Conservation (phyloP, 2,113 vertebrate species). For the Grus americana region DNA sequence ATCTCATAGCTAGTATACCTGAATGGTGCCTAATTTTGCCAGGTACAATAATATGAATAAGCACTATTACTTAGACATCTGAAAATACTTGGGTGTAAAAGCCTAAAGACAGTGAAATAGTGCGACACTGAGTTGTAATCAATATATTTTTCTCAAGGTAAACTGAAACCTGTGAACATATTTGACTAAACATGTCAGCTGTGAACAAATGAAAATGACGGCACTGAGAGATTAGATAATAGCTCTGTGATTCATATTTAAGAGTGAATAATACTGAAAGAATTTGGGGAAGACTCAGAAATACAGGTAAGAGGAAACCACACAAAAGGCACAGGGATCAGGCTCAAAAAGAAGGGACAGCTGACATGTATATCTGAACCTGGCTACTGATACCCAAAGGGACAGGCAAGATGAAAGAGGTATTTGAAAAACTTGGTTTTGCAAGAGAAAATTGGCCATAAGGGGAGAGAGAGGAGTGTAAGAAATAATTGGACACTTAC, state of each 20-base stretch:
- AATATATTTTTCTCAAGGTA: not conserved
- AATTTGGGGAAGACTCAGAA: not conserved
- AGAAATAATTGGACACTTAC: not conserved
- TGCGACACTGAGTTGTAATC: not conserved
- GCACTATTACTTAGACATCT: not conserved
- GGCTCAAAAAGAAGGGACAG: not conserved
- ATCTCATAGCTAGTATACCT: not conserved
- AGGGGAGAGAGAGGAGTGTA: not conserved
- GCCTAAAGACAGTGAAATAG: not conserved
- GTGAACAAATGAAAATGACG: not conserved
- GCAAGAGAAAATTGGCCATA: not conserved
- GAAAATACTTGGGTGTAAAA: not conserved
- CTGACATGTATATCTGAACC: not conserved
- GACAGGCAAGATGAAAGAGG: not conserved
- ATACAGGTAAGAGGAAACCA: not conserved
- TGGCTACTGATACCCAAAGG: not conserved
- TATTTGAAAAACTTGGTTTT: not conserved
- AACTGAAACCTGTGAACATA: not conserved
- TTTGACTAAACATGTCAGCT: not conserved
- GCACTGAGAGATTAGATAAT: not conserved
- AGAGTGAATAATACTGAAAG: not conserved
- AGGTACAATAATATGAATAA: not conserved
- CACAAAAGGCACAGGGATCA: not conserved
- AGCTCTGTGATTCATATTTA: not conserved
- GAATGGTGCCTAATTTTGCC: not conserved